These are phyloP conservation scores for Hydra vulgaris DNA, from an alignment of 30 jellyfish, hydroid and myxozoan genomes.

Conservation along the genomic window DNA sequence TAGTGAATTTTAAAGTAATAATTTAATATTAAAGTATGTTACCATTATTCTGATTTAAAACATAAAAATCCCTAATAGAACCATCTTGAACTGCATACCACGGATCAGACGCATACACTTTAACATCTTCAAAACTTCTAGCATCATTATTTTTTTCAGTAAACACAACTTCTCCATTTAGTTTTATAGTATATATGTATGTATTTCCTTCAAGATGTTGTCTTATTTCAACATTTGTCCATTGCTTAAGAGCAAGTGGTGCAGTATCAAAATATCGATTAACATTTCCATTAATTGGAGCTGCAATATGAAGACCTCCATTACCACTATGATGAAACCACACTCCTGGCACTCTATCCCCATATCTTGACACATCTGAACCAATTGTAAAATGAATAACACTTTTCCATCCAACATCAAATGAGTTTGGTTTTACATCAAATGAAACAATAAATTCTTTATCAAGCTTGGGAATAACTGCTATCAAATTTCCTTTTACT, in stretches of 20 bases:
- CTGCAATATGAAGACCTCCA: constrained; percentile 6
- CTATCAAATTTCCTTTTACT: background rate
- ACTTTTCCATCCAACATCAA: background rate
- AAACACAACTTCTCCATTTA: background rate
- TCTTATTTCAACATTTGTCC: background rate
- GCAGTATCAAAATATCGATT: background rate
- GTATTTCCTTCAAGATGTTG: background rate
- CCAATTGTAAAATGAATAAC: constrained; percentile 11
- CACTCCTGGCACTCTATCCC: constrained; percentile 11
- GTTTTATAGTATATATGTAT: background rate
- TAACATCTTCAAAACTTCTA: background rate
- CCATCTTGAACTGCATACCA: constrained; percentile 10
- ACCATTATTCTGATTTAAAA: background rate
- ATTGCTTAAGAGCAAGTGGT: background rate
- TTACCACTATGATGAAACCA: constrained; percentile 3
- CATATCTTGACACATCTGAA: background rate
- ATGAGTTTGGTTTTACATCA: background rate
- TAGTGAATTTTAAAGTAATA: too few species aligned
- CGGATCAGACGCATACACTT: background rate
- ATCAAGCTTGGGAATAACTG: background rate
- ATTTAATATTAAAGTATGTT: too few species aligned
- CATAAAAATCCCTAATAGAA: background rate
- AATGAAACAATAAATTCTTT: constrained; percentile 1
- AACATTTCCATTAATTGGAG: background rate
- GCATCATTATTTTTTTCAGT: background rate